A percentile compares a stretch with the other conserved stretches of the same genome.
Evolutionary conservation across 2,797 vertebrate genomes (phyloP).

Genomic region (Rhynchonycteris naso): DNA sequence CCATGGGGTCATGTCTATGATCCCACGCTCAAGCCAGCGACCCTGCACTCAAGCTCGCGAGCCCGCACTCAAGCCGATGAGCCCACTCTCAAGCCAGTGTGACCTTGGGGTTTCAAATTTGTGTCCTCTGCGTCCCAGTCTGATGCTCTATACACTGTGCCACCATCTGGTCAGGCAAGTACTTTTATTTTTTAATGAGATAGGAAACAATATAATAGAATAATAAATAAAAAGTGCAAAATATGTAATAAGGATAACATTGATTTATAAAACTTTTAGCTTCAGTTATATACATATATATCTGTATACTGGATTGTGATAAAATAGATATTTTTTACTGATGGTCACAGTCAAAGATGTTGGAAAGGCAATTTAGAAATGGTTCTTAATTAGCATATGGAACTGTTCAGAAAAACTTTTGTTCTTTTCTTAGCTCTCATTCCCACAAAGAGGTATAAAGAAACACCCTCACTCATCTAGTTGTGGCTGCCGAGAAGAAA

Average conservation of each 20-base stretch:
- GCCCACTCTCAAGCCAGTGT: too few species aligned
- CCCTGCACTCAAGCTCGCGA: too few species aligned
- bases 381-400: too few species aligned
- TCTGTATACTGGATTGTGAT: neutral
- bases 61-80: too few species aligned
- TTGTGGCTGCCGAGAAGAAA: neutral
- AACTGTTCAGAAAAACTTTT: neutral
- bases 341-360: neutral
- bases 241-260: neutral
- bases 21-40: too few species aligned
- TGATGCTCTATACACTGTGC: too few species aligned
- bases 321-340: neutral
- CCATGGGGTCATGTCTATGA: too few species aligned
- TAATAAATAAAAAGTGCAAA: neutral
- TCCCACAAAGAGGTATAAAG: neutral
- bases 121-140: too few species aligned
- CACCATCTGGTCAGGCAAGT: neutral
- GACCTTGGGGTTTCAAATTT: too few species aligned
- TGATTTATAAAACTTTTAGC: slow-evolving; percentile 22
- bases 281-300: neutral
- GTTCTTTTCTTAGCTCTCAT: neutral
- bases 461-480: neutral
- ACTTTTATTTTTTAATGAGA: neutral
- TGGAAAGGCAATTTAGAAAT: too few species aligned
- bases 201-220: neutral